Evolutionary conservation across 2,113 vertebrate species (phyloP).

Genomic region (Pelmatolapia mariae): DNA sequence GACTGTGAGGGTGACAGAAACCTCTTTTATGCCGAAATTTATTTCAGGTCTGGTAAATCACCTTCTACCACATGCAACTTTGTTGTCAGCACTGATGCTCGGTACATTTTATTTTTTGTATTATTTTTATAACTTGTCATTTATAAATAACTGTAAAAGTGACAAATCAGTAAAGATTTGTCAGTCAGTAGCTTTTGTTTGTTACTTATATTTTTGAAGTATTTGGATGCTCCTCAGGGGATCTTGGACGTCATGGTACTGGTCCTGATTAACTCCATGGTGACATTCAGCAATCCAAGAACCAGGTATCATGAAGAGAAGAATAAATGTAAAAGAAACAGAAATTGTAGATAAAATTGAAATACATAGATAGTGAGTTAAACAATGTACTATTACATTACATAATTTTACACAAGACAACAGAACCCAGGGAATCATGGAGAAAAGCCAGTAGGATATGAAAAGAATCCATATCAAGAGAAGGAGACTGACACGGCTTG

Average conservation of each 20-base stretch:
- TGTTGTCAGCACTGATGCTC: background rate
- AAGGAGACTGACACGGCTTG: background rate
- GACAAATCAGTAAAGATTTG: background rate
- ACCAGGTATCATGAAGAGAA: background rate
- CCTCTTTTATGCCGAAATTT: accelerated
- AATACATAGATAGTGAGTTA: background rate
- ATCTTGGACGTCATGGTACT: background rate
- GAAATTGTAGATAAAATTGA: background rate
- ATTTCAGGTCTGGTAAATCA: background rate
- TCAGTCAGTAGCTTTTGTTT: background rate
- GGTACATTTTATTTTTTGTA: background rate
- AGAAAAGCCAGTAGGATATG: background rate
- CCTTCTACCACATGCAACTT: background rate
- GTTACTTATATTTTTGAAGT: background rate
- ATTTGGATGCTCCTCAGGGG: background rate
- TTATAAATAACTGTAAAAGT: background rate
- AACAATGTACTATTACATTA: background rate
- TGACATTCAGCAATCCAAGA: background rate
- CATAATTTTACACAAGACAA: background rate
- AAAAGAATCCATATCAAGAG: background rate
- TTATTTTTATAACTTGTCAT: background rate
- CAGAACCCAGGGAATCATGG: background rate
- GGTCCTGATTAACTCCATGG: background rate
- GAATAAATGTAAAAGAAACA: background rate
- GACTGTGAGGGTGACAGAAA: background rate